Percentiles rank a stretch among this genome's conserved stretches.
Evolutionary conservation across 2,888 invertebrate species (phyloP).

Genomic region (Drosophila hamatofila): DNA sequence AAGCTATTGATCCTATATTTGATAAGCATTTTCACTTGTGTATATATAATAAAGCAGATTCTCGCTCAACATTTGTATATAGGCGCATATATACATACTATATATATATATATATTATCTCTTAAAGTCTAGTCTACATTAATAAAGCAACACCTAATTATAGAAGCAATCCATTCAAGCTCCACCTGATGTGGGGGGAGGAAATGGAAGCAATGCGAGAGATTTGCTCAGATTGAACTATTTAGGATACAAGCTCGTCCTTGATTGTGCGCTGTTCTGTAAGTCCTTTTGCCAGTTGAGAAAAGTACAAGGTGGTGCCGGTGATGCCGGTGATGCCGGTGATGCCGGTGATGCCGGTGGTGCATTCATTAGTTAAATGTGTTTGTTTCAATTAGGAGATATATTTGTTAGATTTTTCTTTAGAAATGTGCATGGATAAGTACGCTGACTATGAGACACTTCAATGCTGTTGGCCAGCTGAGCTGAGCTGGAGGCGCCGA

Average conservation of each 20-base stretch:
- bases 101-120: constrained; percentile 30
- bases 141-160: constrained; percentile 75
- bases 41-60: constrained; percentile 18
- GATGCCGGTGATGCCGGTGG: constrained; percentile 34
- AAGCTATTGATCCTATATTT: constrained; percentile 1
- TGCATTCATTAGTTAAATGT: constrained; percentile 45
- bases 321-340: constrained; percentile 47
- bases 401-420: not conserved
- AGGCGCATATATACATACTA: constrained; percentile 28
- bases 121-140: constrained; percentile 57
- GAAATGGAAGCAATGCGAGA: constrained; percentile 26
- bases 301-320: constrained; percentile 40
- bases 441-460: constrained; percentile 15
- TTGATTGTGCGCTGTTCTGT: constrained; percentile 51
- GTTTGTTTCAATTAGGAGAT: constrained; percentile 29
- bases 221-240: constrained; percentile 25
- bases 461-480: constrained; percentile 22
- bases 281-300: constrained; percentile 32
- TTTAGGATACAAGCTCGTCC: constrained; percentile 55
- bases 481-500: constrained; percentile 18
- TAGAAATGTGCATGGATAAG: constrained; percentile 33
- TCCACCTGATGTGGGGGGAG: not conserved
- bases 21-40: constrained; percentile 12
- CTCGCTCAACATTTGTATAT: constrained; percentile 12
- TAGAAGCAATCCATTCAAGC: constrained; percentile 37